Base-by-base conservation (phyloP, 2,888 invertebrate genomes). In the Hypena proboscidalis region DNA sequence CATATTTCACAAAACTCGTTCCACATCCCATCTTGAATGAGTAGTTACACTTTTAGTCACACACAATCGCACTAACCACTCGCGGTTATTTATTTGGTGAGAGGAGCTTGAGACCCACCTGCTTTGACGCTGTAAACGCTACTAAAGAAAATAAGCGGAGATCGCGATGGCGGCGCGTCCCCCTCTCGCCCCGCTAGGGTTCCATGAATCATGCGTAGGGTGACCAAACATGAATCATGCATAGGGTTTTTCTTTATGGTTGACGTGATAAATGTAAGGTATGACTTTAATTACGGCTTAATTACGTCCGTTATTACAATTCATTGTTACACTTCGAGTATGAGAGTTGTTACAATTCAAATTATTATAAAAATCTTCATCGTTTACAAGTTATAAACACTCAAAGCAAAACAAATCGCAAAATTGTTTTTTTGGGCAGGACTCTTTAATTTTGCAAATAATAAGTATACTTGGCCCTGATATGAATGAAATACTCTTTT, bases 1-100 rank as follows among this genome's bases (percentile, higher is more conserved):
- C 92, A 85, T 95, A 95, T 92, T 96, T 96, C 80, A 95, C 93
- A 88, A 94, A 93, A 83, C 94, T 93, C 88, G 94, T 94, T 79
- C 94, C 95, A 85, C 94, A 94, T 90, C 93, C 92, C 93, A 94
- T 94, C 76, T 86, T 92, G 80, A 77, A 70, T 63, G 39, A 51
- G 35, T 46, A 34, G 29, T 45, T 78, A 93, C 94, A 83, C 93
- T 67, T 51, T 64, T 61, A 54, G 70, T 81, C 79, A 83, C 84
- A 83, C 85, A 83, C 70, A 82, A 82, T 74, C 74, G 73, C 81
- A 80, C 83, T 77, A 79, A 67, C 69, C 85, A 87, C 87, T 70
- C 88, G 85, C 87, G 83, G 68, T 75, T 79, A 76, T 70, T 69
- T 65, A 49, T 62, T 55, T 58, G 61, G 47, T 60, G 56, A 61